Percentiles rank a stretch among this genome's conserved stretches.
These are phyloP conservation scores for Ceyx melanurus DNA, from an alignment of 2,113 vertebrate species.

Conservation along the genomic window DNA sequence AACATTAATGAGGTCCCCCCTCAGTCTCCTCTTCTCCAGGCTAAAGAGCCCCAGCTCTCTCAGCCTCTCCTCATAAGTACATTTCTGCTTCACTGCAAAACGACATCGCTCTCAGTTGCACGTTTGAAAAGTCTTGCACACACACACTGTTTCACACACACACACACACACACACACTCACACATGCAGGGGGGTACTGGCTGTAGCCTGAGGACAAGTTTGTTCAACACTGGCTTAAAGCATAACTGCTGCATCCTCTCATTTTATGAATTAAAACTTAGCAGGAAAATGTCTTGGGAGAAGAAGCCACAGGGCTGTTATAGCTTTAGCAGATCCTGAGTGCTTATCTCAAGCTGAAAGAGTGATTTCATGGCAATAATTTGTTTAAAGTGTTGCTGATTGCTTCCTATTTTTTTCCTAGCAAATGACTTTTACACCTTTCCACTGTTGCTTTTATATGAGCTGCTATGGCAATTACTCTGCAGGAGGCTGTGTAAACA, in stretches of 20 bases:
- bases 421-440: conserved; percentile 84
- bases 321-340: conserved; percentile 68
- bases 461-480: conserved; percentile 55
- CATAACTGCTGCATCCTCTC: background rate
- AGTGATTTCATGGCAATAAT: conserved; percentile 79
- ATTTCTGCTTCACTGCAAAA: background rate
- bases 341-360: conserved; percentile 74
- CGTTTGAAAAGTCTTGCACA: background rate
- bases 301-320: conserved; percentile 42
- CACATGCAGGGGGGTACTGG: fast-evolving
- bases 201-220: background rate
- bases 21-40: no score
- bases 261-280: conserved; percentile 44
- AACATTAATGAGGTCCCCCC: no score
- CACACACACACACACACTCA: background rate
- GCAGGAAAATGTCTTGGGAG: conserved; percentile 16
- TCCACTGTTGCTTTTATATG: conserved; percentile 58
- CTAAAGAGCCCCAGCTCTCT: no score
- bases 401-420: conserved; percentile 78
- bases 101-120: fast-evolving
- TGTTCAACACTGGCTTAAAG: background rate
- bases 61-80: background rate
- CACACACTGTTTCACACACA: background rate
- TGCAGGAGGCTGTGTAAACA: conserved; percentile 58
- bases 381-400: conserved; percentile 79